Base-by-base conservation (phyloP, 2,888 invertebrate genomes). In the Mylabris sibirica region DNA sequence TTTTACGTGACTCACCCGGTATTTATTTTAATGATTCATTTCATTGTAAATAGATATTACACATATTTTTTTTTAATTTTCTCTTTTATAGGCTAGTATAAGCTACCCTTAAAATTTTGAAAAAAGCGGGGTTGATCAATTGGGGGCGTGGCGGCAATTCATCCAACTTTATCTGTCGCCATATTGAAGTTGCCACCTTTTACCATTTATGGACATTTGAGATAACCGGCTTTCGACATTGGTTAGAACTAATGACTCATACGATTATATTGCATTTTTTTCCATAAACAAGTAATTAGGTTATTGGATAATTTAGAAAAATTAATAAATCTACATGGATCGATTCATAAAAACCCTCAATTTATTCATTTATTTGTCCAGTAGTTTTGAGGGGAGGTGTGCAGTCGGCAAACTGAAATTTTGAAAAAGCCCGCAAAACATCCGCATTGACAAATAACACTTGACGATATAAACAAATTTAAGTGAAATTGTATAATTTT, bases 141-240 rank as follows among this genome's bases (percentile, higher is more conserved):
- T 57, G 72, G 68, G 80, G 83, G 84, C 79, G 83, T 82, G 83
- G 82, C 84, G 83, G 76, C 78, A 83, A 81, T 76, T 53, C 11
- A 78, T 83, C 83, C 81, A 82, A 79, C 82, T 79, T 78, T 67
- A 41, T 66, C 60, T 73, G 77, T 81, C 74, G 83, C 84, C 85
- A 84, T 85, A 74, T 84, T 84, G 81, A 75, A 78, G 76, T 68
- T 77, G 73, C 74, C 86, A 86, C 85, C 85, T 83, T 87, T 85
- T 84, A 84, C 89, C 90, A 84, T 89, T 88, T 87, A 89, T 86
- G 90, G 90, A 87, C 89, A 89, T 89, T 87, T 87, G 85, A 84
- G 84, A 82, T 86, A 87, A 86, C 84, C 86, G 83, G 83, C 81
- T 81, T 81, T 20, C 82, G 82, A 86, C 85, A 90, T 89, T 89